phyloP scores from a whole-genome alignment of 1,140 invertebrate genomes.

The Drosophila oshimai region DNA sequence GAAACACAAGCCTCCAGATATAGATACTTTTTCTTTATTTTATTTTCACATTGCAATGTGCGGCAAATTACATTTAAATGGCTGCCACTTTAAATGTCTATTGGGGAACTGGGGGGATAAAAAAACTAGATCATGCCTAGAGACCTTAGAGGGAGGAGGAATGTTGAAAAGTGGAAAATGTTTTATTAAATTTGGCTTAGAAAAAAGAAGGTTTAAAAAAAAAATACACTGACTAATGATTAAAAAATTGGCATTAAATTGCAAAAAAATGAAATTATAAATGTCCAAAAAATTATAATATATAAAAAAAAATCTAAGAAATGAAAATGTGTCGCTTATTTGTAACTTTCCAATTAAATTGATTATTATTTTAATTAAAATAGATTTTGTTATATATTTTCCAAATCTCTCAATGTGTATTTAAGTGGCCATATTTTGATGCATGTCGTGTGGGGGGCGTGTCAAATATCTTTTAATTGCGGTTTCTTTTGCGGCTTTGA shows the following conservation, averaged over 20 bases:
- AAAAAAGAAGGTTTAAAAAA: no score
- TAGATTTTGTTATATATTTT: neutral
- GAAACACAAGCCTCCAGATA: constrained; percentile 18
- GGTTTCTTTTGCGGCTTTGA: constrained; percentile 5
- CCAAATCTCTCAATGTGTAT: neutral
- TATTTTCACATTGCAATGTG: constrained; percentile 31
- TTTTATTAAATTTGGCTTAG: neutral
- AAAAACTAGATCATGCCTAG: neutral
- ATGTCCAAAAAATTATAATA: no score
- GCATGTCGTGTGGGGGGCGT: constrained; percentile 11
- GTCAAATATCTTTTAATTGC: constrained; percentile 27
- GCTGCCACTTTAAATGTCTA: constrained; percentile 59
- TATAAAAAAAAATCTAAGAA: no score
- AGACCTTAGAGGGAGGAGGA: neutral
- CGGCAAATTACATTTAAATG: constrained; percentile 71
- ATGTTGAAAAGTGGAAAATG: neutral
- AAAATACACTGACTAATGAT: no score
- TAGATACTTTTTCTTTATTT: constrained; percentile 24
- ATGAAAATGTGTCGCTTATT: no score
- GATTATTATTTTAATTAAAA: no score
- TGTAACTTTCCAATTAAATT: neutral
- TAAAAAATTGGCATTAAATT: no score
- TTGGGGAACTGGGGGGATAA: neutral
- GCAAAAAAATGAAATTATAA: no score
- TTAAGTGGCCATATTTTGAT: neutral